A percentile compares a stretch with the other conserved stretches of the same genome.
phyloP scores from a whole-genome alignment of 2,113 vertebrate genomes.

The Hyaena hyaena region DNA sequence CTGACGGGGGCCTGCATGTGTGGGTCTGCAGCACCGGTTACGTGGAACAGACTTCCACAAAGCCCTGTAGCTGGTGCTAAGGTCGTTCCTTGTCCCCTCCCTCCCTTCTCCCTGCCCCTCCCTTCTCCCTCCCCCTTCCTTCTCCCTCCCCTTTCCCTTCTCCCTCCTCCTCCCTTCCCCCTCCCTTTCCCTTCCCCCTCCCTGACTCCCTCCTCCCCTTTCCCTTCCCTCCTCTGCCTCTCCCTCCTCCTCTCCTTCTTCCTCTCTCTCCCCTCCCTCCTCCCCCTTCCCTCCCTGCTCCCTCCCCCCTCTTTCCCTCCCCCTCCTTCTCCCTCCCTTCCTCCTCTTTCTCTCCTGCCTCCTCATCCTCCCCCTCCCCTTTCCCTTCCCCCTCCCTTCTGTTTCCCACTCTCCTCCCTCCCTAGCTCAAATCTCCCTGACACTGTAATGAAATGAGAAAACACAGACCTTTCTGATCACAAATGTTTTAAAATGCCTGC shows the following conservation, averaged over 20 bases:
- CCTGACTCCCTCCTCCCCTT: no score
- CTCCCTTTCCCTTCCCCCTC: not conserved
- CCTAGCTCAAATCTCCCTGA: conserved; percentile 32
- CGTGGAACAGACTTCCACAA: not conserved
- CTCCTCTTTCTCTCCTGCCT: not conserved
- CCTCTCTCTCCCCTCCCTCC: no score
- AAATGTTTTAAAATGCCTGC: conserved; percentile 81
- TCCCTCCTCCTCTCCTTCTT: not conserved
- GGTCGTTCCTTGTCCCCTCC: not conserved
- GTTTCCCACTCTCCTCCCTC: not conserved
- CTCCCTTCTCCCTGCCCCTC: not conserved
- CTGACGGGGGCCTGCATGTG: not conserved
- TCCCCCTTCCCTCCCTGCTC: no score
- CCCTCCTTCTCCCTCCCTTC: fast-evolving
- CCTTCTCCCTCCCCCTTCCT: not conserved
- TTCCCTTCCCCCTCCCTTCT: not conserved
- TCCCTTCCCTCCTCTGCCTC: no score
- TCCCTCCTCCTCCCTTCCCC: not conserved
- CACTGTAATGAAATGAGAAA: conserved; percentile 78
- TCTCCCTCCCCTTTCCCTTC: not conserved
- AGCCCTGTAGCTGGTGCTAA: not conserved
- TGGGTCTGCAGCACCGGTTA: not conserved
- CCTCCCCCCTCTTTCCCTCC: not conserved
- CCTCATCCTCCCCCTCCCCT: no score
- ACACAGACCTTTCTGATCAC: conserved; percentile 77